Conservation (phyloP, 2,888 invertebrate species). For the Drosophila bunnanda region DNA sequence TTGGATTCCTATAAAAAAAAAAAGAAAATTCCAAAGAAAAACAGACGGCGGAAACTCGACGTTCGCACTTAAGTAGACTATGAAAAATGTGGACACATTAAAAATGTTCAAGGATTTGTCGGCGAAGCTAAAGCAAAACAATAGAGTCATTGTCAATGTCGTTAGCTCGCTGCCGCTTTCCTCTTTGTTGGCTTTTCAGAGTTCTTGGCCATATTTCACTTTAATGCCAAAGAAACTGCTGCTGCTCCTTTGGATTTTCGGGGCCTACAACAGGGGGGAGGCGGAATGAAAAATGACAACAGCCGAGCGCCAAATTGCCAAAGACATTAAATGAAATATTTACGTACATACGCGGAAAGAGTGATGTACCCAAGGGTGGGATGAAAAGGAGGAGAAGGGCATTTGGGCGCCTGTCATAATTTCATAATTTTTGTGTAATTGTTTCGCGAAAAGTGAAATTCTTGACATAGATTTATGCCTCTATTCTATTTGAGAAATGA, state of each 20-base stretch:
- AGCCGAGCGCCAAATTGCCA: slow-evolving; percentile 59
- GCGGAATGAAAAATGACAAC: slow-evolving; percentile 70
- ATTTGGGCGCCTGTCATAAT: slow-evolving; percentile 19
- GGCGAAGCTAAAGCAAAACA: slow-evolving; percentile 28
- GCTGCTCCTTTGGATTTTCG: slow-evolving; percentile 21
- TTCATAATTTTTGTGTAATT: slow-evolving; percentile 61
- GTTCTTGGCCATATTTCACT: slow-evolving; percentile 63
- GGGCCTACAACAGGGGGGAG: slow-evolving; percentile 9
- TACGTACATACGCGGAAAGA: slow-evolving; percentile 32
- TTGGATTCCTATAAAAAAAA: not conserved
- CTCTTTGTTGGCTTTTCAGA: slow-evolving; percentile 29
- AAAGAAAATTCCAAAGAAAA: not conserved
- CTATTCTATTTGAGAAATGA: slow-evolving; percentile 33
- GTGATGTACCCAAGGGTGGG: not conserved
- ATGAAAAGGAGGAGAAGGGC: not conserved
- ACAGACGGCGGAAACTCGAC: not conserved
- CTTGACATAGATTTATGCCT: slow-evolving; percentile 74
- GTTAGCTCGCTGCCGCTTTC: slow-evolving; percentile 17
- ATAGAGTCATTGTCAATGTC: slow-evolving; percentile 47
- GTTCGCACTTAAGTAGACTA: slow-evolving; percentile 34
- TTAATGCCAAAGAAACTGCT: slow-evolving; percentile 59
- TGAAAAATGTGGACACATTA: slow-evolving; percentile 43
- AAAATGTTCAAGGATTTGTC: slow-evolving; percentile 28
- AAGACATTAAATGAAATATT: slow-evolving; percentile 72
- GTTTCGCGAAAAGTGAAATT: slow-evolving; percentile 64